These are phyloP conservation scores for Tetrax tetrax DNA, from an alignment of 2,113 vertebrate genomes.

Conservation along the genomic window DNA sequence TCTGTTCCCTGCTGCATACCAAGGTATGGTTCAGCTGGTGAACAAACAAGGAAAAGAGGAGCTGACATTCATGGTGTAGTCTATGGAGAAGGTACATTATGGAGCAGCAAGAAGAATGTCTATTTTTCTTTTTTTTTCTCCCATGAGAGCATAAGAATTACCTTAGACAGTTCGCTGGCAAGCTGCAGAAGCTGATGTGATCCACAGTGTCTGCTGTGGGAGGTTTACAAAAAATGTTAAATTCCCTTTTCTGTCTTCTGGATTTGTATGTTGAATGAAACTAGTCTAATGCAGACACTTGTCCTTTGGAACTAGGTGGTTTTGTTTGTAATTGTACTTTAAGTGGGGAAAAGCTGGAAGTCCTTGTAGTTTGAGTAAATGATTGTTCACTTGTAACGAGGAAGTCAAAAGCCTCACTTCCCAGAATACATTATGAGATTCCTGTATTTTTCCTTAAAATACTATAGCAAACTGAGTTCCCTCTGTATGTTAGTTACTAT, in stretches of 20 bases:
- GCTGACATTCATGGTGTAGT: neutral
- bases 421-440: neutral
- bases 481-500: neutral
- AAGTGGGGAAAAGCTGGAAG: neutral
- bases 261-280: neutral
- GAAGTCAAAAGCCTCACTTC: neutral
- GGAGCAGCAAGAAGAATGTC: neutral
- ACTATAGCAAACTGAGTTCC: neutral
- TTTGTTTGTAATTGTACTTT: neutral
- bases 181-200: neutral
- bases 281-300: neutral
- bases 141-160: neutral
- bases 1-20: neutral
- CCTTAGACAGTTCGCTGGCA: neutral
- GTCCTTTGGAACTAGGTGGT: neutral
- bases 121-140: neutral
- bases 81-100: neutral
- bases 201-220: neutral
- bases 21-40: neutral
- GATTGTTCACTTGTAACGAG: neutral
- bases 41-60: neutral
- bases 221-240: neutral
- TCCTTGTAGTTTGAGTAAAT: neutral
- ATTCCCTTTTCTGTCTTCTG: neutral
- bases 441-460: neutral